These are phyloP conservation scores for Cyprinodon brontotheroides DNA, from an alignment of 2,113 vertebrate genomes.

Conservation along the genomic window DNA sequence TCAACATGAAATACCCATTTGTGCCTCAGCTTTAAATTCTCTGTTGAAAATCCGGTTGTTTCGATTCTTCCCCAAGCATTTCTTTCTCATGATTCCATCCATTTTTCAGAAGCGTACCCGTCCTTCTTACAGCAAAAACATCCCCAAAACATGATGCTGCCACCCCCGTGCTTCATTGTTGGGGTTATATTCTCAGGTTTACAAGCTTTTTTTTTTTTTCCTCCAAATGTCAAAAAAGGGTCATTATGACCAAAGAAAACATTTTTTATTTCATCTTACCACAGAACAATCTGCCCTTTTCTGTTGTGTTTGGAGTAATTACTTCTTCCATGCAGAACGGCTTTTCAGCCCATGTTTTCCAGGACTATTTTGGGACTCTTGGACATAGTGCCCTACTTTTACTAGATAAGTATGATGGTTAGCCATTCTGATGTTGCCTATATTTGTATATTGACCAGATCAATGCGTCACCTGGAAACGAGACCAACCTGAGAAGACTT, in stretches of 20 bases:
- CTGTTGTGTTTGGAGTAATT: neutral
- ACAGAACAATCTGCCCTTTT: neutral
- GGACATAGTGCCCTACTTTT: neutral
- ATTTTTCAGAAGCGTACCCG: neutral
- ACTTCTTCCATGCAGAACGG: neutral
- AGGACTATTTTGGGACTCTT: neutral
- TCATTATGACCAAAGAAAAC: too few relatives aligned
- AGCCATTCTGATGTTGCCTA: neutral
- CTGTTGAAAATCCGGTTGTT: too few relatives aligned
- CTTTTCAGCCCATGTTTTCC: neutral
- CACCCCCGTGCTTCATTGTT: too few relatives aligned
- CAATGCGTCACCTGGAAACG: neutral
- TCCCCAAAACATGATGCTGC: too few relatives aligned
- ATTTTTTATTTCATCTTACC: too few relatives aligned
- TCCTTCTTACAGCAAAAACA: neutral
- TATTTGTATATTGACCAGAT: neutral
- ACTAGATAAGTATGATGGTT: neutral
- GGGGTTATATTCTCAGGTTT: too few relatives aligned
- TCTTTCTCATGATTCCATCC: neutral
- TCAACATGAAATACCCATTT: neutral
- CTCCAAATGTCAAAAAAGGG: too few relatives aligned
- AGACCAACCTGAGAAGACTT: too few relatives aligned
- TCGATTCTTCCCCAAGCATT: neutral
- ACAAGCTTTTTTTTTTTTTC: too few relatives aligned
- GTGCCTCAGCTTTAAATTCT: too few relatives aligned